These are phyloP conservation scores for Coenonympha arcania DNA, from an alignment of 2,888 invertebrate species.

Conservation along the genomic window DNA sequence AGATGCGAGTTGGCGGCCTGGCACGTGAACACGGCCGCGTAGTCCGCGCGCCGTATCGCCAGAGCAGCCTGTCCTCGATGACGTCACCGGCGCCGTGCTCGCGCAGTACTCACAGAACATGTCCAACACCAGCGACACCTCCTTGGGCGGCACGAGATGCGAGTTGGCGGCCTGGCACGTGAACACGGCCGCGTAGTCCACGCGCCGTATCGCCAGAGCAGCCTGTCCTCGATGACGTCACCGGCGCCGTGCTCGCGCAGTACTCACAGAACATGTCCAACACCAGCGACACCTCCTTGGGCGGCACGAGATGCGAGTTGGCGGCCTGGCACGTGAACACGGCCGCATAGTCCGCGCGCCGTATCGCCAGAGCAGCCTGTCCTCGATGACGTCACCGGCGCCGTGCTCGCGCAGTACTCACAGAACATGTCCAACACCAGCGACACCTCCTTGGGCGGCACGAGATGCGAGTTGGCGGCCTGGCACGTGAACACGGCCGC, in stretches of 20 bases:
- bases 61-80: too few species aligned
- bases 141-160: conserved; percentile 84
- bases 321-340: conserved; percentile 90
- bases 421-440: conserved; percentile 84
- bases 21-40: too few species aligned
- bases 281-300: conserved; percentile 82
- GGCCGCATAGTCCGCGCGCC: too few species aligned
- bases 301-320: conserved; percentile 87
- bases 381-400: conserved; percentile 80
- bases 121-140: conserved; percentile 82
- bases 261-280: conserved; percentile 87
- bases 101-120: conserved; percentile 88
- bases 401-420: conserved; percentile 83
- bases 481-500: conserved; percentile 91
- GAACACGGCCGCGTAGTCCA: conserved; percentile 88
- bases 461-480: conserved; percentile 87
- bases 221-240: too few species aligned
- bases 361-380: too few species aligned
- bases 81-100: too few species aligned
- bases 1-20: too few species aligned
- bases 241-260: conserved; percentile 81
- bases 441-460: conserved; percentile 83
- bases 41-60: too few species aligned
- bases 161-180: conserved; percentile 92
- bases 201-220: too few species aligned